A percentile compares a stretch with the other conserved stretches of the same genome.
These are phyloP conservation scores for Beris morrisii DNA, from an alignment of 2,888 invertebrate species.

Conservation along the genomic window DNA sequence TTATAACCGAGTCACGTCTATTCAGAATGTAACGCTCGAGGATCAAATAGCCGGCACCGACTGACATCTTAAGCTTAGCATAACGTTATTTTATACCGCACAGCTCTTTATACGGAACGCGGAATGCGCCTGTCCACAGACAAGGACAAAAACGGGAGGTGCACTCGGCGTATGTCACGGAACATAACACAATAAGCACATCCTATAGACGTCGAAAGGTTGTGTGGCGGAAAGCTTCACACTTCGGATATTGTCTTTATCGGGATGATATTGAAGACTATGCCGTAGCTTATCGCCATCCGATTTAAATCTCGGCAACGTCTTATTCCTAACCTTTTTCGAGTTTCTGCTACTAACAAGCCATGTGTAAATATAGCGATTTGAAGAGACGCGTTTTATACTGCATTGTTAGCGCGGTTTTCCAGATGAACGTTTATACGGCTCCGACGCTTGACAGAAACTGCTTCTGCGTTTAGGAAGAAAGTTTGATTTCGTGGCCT, in stretches of 20 bases:
- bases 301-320: too few relatives aligned
- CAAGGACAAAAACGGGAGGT: not conserved
- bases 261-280: too few relatives aligned
- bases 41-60: slow-evolving; percentile 26
- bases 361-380: too few relatives aligned
- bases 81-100: slow-evolving; percentile 24
- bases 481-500: not conserved
- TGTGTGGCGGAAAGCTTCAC: not conserved
- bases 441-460: slow-evolving; percentile 7
- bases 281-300: too few relatives aligned
- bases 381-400: not conserved
- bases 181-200: too few relatives aligned
- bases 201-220: not conserved
- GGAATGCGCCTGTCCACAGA: slow-evolving; percentile 9
- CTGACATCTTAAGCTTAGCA: not conserved
- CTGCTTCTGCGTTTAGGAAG: slow-evolving; percentile 25
- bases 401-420: not conserved
- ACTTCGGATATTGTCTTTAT: not conserved
- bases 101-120: not conserved
- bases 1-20: too few relatives aligned
- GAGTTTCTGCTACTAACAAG: too few relatives aligned
- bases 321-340: too few relatives aligned
- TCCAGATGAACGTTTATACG: not conserved
- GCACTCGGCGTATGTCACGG: not conserved
- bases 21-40: not conserved